Evolutionary conservation across 2,113 vertebrate species (phyloP), one percentile per base, ranked within the genome.

Genomic region (Triplophysa siluroides): DNA sequence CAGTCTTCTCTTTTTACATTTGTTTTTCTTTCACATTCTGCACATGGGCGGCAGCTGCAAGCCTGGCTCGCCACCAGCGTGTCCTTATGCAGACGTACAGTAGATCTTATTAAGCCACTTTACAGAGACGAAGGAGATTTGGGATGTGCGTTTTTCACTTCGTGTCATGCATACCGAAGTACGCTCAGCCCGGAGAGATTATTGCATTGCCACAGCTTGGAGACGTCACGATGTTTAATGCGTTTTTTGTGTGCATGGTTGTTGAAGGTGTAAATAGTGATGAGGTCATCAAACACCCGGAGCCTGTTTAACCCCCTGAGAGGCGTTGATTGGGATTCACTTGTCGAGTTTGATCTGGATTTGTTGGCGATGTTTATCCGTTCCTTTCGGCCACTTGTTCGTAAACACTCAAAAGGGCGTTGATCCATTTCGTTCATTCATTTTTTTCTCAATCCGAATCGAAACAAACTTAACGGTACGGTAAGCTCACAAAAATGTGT

Each of bases 41-140:
- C 79, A 86, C 79, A 85, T 79, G 87, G 85, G 84, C 71, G 83
- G 88, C 88, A 88, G 90, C 90, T 90, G 87, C 86, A 80, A 83
- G 85, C 82, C 87, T 85, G 70, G 87, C 87, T 85, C 78, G 83
- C 66, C 54, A 52, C 81, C 81, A 76, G 79, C 81, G 56, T 80
- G 74, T 50, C 61, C 38, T 65, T 43, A 73, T 29, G 18, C 54
- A 62, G 24, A 73, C 43, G 50, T 50, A n/a, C n/a, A n/a, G n/a
- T n/a, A 73, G 74, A 56, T 73, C 70, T 33, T 63, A 56, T 70
- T 66, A 73, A 64, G 50, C 47, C 8, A 26, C 43, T 74, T 73
- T 62, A 45, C 23, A 43, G 4, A 52, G 47, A 54, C 50, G 19
- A 61, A 65, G 50, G 43, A 16, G 23, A 24, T 83, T 33, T n/a